A percentile compares a stretch with the other conserved stretches of the same genome.
These are phyloP conservation scores for Nebria salina DNA, from an alignment of 2,888 invertebrate species.

Conservation along the genomic window DNA sequence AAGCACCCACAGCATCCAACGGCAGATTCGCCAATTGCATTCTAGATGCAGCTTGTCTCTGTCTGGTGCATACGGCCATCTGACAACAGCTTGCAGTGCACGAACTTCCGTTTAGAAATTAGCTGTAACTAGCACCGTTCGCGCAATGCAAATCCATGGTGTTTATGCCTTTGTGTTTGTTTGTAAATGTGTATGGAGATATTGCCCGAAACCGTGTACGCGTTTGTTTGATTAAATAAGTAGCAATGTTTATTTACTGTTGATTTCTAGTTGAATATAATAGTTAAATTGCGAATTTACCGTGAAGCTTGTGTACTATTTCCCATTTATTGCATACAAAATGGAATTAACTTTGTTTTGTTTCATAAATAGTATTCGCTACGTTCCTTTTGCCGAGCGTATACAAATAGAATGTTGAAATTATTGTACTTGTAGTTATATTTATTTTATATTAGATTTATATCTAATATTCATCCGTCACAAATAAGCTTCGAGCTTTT, in stretches of 20 bases:
- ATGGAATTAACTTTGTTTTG: not conserved
- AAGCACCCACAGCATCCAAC: slow-evolving; percentile 29
- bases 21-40: slow-evolving; percentile 32
- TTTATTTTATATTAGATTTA: not conserved
- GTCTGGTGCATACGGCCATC: slow-evolving; percentile 19
- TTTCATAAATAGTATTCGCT: not conserved
- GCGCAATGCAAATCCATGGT: slow-evolving; percentile 9
- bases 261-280: slow-evolving; percentile 7
- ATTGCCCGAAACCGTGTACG: not conserved
- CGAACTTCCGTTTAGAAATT: slow-evolving; percentile 45
- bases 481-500: not conserved
- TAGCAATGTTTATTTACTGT: not conserved
- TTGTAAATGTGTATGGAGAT: no score
- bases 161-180: not conserved
- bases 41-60: not conserved
- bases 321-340: not conserved
- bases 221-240: not conserved
- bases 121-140: slow-evolving; percentile 38
- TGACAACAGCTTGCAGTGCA: slow-evolving; percentile 44
- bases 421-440: no score
- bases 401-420: no score
- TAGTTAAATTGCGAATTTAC: slow-evolving; percentile 1
- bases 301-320: not conserved
- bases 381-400: not conserved
- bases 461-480: not conserved